Conservation (phyloP, 2,113 vertebrate genomes). For the Epinephelus cyanopodus region DNA sequence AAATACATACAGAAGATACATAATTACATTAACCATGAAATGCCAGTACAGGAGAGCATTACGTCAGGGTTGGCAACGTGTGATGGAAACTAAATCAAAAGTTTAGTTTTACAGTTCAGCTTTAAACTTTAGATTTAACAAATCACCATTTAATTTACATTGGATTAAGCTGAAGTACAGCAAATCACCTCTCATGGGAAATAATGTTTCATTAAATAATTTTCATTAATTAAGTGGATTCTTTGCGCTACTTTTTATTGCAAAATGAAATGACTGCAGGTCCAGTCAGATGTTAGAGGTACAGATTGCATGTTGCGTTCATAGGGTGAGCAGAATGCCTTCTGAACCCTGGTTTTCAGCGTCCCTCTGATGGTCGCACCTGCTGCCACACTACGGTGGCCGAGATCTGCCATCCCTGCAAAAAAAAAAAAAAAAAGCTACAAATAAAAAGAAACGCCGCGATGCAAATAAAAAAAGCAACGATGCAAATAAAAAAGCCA, state of each 20-base stretch:
- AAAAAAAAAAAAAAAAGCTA: too few relatives aligned
- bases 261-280: not conserved
- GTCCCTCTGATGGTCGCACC: not conserved
- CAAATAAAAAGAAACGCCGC: too few relatives aligned
- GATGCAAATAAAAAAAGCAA: too few relatives aligned
- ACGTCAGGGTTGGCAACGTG: not conserved
- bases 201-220: conserved; percentile 26
- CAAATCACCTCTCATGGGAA: conserved; percentile 22
- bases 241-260: conserved; percentile 13
- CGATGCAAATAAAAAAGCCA: too few relatives aligned
- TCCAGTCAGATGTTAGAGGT: not conserved
- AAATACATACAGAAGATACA: conserved; percentile 44
- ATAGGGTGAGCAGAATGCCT: not conserved
- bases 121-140: conserved; percentile 29
- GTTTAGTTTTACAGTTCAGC: not conserved
- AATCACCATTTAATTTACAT: conserved; percentile 12
- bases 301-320: not conserved
- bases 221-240: conserved; percentile 26
- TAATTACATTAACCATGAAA: conserved; percentile 29
- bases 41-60: not conserved
- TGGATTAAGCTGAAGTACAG: not conserved
- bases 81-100: not conserved
- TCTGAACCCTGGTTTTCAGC: conserved; percentile 1
- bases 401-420: too few relatives aligned
- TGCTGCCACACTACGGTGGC: not conserved